Evolutionary conservation across 2,113 vertebrate species (phyloP).

Genomic region (Trichomycterus rosablanca): DNA sequence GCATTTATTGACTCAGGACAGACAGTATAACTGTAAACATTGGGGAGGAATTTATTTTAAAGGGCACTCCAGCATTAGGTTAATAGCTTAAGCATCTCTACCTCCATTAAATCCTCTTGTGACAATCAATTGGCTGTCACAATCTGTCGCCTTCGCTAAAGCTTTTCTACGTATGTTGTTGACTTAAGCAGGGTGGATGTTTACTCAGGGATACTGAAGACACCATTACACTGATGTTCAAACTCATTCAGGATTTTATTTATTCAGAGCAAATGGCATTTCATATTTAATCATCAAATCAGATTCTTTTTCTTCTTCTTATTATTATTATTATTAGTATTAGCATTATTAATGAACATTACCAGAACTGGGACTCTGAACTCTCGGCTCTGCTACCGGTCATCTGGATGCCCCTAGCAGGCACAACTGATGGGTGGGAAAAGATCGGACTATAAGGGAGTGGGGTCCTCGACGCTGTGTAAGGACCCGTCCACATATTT

Average conservation of each 20-base stretch:
- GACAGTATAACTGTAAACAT: conserved; percentile 19
- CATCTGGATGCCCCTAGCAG: no score
- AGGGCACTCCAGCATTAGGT: conserved; percentile 6
- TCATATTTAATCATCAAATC: no score
- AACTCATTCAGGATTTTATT: conserved; percentile 66
- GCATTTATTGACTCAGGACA: conserved; percentile 13
- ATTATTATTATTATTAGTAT: no score
- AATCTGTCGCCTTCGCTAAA: conserved; percentile 32
- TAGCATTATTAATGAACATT: no score
- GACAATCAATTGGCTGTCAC: conserved; percentile 35
- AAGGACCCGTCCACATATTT: no score
- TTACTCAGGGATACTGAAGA: conserved; percentile 52
- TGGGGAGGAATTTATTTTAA: conserved; percentile 17
- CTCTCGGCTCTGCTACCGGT: no score
- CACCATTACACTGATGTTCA: conserved; percentile 58
- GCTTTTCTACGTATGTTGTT: conserved; percentile 52
- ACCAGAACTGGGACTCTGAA: no score
- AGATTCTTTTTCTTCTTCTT: no score
- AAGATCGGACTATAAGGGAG: no score
- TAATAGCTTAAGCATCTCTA: conserved; percentile 24
- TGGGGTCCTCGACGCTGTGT: no score
- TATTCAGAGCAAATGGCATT: no score
- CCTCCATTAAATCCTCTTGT: conserved; percentile 20
- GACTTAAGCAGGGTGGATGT: conserved; percentile 49
- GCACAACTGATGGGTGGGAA: no score